phyloP scores from a whole-genome alignment of 2,888 invertebrate genomes.

The Pyrgus malvae region DNA sequence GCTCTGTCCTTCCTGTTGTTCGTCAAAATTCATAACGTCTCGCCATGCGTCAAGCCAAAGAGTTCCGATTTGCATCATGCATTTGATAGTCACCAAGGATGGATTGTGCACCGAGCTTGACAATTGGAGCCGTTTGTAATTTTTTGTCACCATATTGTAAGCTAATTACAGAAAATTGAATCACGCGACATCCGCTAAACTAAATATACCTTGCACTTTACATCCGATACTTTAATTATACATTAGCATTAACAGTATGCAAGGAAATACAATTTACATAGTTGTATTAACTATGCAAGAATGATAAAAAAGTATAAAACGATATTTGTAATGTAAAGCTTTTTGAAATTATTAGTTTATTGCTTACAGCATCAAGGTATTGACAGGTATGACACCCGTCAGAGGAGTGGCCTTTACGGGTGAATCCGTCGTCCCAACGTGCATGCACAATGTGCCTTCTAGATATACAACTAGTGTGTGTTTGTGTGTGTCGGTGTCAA shows the following conservation, averaged over 20 bases:
- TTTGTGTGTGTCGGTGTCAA: too few relatives aligned
- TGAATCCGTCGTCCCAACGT: too few relatives aligned
- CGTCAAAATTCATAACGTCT: slow-evolving; percentile 14
- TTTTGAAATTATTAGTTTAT: too few relatives aligned
- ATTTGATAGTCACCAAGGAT: neutral
- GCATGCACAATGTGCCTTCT: too few relatives aligned
- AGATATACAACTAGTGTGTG: too few relatives aligned
- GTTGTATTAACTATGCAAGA: too few relatives aligned
- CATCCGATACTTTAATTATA: slow-evolving; percentile 1
- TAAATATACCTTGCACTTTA: neutral
- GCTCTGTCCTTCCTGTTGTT: slow-evolving; percentile 3
- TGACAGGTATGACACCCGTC: too few relatives aligned
- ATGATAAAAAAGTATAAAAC: too few relatives aligned
- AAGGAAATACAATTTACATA: neutral
- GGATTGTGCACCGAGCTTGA: neutral
- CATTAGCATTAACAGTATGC: neutral
- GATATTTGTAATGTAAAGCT: too few relatives aligned
- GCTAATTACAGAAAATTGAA: neutral
- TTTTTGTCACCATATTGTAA: neutral
- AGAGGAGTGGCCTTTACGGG: too few relatives aligned
- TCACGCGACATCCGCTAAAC: slow-evolving; percentile 6
- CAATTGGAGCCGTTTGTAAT: neutral
- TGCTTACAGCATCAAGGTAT: too few relatives aligned
- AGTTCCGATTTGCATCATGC: neutral
- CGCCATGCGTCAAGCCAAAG: neutral